These are phyloP conservation scores for Chiloscyllium punctatum DNA, from an alignment of 2,797 vertebrate genomes.

Conservation along the genomic window DNA sequence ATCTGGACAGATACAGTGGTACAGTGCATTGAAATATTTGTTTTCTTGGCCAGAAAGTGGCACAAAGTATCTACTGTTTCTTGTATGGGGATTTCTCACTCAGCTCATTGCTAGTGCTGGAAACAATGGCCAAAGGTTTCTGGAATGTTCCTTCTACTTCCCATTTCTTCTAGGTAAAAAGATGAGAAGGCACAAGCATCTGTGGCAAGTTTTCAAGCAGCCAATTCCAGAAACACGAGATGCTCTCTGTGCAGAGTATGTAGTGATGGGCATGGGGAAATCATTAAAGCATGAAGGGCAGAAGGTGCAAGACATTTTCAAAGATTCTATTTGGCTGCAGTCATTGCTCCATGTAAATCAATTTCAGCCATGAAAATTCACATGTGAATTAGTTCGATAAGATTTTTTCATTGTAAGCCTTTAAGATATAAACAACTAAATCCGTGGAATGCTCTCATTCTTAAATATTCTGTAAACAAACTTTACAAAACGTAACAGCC, in stretches of 20 bases:
- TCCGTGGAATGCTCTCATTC: background rate
- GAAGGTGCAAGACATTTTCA: background rate
- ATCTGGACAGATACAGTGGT: background rate
- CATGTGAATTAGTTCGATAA: background rate
- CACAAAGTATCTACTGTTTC: background rate
- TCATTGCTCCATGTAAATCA: background rate
- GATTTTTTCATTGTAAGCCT: background rate
- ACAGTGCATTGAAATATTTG: background rate
- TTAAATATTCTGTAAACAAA: background rate
- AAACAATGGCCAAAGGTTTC: background rate
- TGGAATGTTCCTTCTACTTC: background rate
- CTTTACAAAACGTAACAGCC: background rate
- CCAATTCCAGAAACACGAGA: background rate
- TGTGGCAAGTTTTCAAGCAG: background rate
- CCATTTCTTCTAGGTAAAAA: background rate
- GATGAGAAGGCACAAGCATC: background rate
- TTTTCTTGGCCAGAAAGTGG: background rate
- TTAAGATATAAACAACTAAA: background rate
- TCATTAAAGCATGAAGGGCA: background rate
- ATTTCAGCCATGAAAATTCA: background rate
- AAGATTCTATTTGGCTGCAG: slow-evolving; percentile 9
- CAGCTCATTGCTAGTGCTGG: background rate
- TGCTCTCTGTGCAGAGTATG: background rate
- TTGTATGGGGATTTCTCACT: background rate
- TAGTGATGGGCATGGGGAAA: background rate